Conservation (phyloP, 2,888 invertebrate genomes). For the Minunthozetes semirufus region DNA sequence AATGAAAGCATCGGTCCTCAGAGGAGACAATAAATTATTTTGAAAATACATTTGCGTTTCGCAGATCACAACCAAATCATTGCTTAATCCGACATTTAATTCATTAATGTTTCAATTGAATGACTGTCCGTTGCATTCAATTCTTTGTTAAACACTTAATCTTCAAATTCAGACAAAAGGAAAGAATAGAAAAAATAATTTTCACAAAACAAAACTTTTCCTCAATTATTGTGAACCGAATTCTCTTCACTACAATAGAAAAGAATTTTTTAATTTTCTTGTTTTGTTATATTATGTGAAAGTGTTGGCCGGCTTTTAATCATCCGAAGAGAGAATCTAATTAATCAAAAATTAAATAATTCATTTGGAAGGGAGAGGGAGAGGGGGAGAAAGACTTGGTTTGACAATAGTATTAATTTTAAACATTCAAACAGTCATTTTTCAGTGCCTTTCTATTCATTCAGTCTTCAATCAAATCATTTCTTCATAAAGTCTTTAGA, state of each 20-base stretch:
- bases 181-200: no score
- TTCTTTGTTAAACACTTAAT: no score
- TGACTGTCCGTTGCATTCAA: not conserved
- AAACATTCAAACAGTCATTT: no score
- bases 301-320: conserved; percentile 11
- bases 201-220: not conserved
- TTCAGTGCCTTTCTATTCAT: no score
- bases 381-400: not conserved
- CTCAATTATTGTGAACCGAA: conserved; percentile 7
- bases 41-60: no score
- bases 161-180: no score
- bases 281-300: not conserved
- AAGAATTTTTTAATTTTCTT: not conserved
- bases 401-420: no score
- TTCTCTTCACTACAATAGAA: not conserved
- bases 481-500: no score
- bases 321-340: not conserved
- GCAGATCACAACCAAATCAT: not conserved
- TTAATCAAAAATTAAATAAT: not conserved
- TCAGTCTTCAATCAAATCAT: no score
- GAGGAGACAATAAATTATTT: not conserved
- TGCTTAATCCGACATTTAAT: conserved; percentile 10
- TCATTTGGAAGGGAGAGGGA: not conserved
- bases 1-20: not conserved
- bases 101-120: not conserved